Percentiles rank a stretch among this genome's conserved stretches.
These are phyloP conservation scores for Coptodon bakossiorum DNA, from an alignment of 2,113 vertebrate genomes.

Conservation along the genomic window DNA sequence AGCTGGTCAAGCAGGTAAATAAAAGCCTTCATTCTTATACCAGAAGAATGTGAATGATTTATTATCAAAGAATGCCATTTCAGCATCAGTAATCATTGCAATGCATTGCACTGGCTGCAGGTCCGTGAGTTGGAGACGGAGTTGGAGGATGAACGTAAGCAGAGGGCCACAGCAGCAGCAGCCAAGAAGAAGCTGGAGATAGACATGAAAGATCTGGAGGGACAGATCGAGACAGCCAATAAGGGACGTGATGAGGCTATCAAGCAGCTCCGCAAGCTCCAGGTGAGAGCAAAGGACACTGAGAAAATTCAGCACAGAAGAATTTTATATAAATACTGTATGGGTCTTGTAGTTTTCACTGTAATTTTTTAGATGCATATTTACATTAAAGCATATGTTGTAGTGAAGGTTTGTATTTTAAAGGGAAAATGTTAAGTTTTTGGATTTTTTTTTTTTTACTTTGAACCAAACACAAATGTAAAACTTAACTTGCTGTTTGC, in stretches of 20 bases:
- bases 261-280: conserved; percentile 91
- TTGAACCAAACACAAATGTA: neutral
- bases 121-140: conserved; percentile 88
- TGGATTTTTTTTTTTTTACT: neutral
- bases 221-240: conserved; percentile 81
- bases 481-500: neutral
- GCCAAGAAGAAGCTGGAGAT: conserved; percentile 94
- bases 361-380: neutral
- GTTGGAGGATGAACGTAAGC: conserved; percentile 93
- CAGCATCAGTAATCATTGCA: neutral
- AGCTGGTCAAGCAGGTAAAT: conserved; percentile 88
- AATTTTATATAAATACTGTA: neutral
- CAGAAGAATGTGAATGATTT: neutral
- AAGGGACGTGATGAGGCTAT: conserved; percentile 89
- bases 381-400: neutral
- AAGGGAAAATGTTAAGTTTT: neutral
- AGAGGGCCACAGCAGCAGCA: conserved; percentile 74
- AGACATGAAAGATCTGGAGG: conserved; percentile 89
- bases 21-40: neutral
- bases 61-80: neutral
- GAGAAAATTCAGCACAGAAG: neutral
- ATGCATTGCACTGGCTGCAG: conserved; percentile 49
- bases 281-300: conserved; percentile 68
- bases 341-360: neutral
- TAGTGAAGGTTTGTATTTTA: neutral